Evolutionary conservation across 2,888 invertebrate genomes (phyloP).

Genomic region (Brachypalpus laphriformis): DNA sequence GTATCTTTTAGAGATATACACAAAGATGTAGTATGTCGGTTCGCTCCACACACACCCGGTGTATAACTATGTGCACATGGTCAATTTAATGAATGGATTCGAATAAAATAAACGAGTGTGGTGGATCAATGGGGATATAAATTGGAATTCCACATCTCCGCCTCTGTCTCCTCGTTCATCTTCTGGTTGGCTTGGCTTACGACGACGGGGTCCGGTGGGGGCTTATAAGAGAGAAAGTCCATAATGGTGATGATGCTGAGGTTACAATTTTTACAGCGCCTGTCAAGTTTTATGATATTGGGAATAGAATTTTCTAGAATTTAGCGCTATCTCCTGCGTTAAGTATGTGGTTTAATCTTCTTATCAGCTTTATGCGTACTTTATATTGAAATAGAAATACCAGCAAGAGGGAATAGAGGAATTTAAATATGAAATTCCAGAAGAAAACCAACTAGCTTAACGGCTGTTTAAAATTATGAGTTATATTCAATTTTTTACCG

Average conservation of each 20-base stretch:
- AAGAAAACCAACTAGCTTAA: constrained; percentile 33
- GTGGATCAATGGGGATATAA: constrained; percentile 72
- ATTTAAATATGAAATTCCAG: constrained; percentile 25
- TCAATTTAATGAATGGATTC: constrained; percentile 73
- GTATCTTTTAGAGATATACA: constrained; percentile 49
- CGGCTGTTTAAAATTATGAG: constrained; percentile 20
- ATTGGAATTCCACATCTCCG: constrained; percentile 67
- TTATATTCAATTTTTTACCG: constrained; percentile 14
- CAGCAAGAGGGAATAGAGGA: neutral
- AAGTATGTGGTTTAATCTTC: constrained; percentile 48
- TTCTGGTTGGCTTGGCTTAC: neutral
- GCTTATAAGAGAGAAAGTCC: constrained; percentile 52
- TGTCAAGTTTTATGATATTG: constrained; percentile 49
- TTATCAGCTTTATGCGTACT: constrained; percentile 62
- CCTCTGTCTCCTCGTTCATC: neutral
- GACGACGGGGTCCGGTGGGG: neutral
- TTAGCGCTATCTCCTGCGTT: constrained; percentile 4
- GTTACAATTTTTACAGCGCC: constrained; percentile 5
- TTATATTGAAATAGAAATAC: constrained; percentile 50
- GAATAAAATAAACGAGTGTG: constrained; percentile 70
- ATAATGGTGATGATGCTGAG: constrained; percentile 31
- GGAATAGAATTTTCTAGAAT: constrained; percentile 61
- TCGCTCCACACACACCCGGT: constrained; percentile 8
- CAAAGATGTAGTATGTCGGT: constrained; percentile 6
- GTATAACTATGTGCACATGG: constrained; percentile 51